Conservation (phyloP, 2,888 invertebrate genomes). For the Cephus rjabovi region DNA sequence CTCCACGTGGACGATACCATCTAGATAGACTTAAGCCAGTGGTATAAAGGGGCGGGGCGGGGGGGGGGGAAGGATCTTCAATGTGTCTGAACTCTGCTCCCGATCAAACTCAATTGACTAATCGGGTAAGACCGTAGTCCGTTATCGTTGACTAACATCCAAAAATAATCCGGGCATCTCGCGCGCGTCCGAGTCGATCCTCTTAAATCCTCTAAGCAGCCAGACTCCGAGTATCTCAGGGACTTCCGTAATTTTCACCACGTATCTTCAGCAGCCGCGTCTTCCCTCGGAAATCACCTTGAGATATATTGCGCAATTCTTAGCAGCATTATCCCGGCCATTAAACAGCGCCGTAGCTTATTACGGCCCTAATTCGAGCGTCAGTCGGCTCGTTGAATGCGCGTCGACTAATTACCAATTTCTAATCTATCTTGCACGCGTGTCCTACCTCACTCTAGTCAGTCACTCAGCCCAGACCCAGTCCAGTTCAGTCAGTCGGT, state of each 20-base stretch:
- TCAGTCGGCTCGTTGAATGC: conserved; percentile 2
- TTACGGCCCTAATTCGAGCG: conserved; percentile 5
- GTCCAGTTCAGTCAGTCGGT: background rate
- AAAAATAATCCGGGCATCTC: background rate
- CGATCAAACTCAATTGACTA: conserved; percentile 3
- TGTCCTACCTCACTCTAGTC: background rate
- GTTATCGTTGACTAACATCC: background rate
- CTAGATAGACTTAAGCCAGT: background rate
- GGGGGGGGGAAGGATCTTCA: background rate
- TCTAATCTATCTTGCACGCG: conserved; percentile 2
- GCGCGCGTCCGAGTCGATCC: background rate
- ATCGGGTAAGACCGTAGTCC: background rate
- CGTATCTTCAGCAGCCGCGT: background rate
- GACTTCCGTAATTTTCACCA: background rate
- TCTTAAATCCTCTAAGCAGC: background rate
- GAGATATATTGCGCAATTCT: background rate
- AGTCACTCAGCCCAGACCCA: background rate
- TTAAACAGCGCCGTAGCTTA: background rate
- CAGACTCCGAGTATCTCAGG: too few species aligned
- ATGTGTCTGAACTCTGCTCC: background rate
- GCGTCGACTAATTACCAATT: conserved; percentile 5
- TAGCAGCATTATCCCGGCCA: background rate
- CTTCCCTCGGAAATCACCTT: background rate
- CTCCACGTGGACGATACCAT: background rate
- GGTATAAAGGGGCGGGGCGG: too few species aligned